These are phyloP conservation scores for Callithrix jacchus DNA, from an alignment of 2,113 vertebrate genomes.

Conservation along the genomic window DNA sequence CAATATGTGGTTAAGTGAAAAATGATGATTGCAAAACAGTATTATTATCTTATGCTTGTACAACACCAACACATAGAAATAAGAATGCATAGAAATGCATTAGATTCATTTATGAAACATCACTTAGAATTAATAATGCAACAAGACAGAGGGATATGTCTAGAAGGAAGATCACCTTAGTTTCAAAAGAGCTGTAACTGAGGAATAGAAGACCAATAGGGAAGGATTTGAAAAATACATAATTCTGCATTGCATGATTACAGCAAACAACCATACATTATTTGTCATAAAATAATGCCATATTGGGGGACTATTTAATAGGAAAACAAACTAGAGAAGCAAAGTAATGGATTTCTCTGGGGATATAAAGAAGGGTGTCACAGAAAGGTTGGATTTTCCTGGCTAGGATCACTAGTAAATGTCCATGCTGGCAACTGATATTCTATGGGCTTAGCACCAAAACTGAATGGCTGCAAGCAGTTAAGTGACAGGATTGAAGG, in stretches of 20 bases:
- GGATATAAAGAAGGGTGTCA: background rate
- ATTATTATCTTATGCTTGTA: background rate
- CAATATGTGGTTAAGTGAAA: background rate
- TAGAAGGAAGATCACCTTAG: background rate
- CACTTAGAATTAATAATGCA: background rate
- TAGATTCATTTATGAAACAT: background rate
- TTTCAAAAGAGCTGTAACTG: background rate
- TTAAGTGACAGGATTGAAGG: constrained; percentile 6
- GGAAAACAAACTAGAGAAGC: background rate
- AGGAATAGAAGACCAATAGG: background rate
- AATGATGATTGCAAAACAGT: background rate
- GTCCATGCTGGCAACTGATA: background rate
- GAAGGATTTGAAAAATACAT: background rate
- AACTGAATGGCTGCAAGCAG: background rate
- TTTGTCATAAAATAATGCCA: background rate
- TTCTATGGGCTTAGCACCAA: background rate
- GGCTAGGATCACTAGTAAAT: background rate
- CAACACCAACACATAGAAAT: background rate
- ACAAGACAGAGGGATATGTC: background rate
- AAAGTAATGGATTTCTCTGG: background rate
- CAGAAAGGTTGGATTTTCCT: background rate
- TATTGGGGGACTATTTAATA: background rate
- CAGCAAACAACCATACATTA: too few species aligned
- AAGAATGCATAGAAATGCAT: background rate
- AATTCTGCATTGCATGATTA: background rate